Evolutionary conservation across 2,113 vertebrate species (phyloP).

Genomic region (Tichodroma muraria): DNA sequence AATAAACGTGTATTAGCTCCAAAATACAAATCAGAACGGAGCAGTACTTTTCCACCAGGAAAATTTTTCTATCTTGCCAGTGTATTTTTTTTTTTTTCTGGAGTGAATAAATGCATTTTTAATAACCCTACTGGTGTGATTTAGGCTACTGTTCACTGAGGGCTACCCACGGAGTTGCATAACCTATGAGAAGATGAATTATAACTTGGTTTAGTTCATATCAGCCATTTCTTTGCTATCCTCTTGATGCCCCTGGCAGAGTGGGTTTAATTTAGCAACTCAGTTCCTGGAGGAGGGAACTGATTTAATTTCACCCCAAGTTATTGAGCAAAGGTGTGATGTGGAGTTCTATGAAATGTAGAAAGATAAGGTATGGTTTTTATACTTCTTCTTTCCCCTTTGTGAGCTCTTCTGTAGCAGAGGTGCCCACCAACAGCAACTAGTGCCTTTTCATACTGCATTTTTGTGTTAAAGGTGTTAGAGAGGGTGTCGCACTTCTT

Average conservation of each 20-base stretch:
- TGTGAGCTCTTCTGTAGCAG: not conserved
- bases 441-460: not conserved
- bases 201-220: not conserved
- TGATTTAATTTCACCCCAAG: not conserved
- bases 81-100: conserved; percentile 43
- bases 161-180: conserved; percentile 18
- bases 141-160: not conserved
- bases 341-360: not conserved
- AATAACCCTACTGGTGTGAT: conserved; percentile 26
- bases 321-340: not conserved
- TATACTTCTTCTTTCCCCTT: not conserved
- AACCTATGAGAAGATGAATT: conserved; percentile 5
- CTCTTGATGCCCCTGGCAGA: not conserved
- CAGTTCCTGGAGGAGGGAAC: not conserved
- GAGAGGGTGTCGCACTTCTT: not conserved
- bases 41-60: conserved; percentile 51
- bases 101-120: conserved; percentile 55
- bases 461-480: not conserved
- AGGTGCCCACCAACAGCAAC: not conserved
- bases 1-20: not conserved
- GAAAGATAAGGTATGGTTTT: not conserved
- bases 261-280: not conserved
- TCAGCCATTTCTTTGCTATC: not conserved
- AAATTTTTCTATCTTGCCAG: conserved; percentile 3
- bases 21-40: not conserved